These are phyloP conservation scores for Gisinianus flammeolus DNA, from an alignment of 2,888 invertebrate species.

Conservation along the genomic window DNA sequence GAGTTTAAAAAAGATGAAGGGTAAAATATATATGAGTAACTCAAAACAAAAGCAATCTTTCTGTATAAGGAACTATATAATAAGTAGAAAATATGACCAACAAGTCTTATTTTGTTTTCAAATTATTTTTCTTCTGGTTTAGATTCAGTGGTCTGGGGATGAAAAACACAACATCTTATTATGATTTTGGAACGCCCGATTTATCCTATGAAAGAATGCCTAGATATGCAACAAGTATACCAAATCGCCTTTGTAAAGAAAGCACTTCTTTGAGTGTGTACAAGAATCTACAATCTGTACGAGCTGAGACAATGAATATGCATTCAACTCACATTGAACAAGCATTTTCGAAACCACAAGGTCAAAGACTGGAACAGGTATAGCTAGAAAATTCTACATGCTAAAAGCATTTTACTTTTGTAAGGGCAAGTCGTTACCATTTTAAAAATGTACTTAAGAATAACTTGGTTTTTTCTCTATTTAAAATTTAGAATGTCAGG, in stretches of 20 bases:
- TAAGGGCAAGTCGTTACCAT: not conserved
- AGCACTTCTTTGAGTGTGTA: conserved; percentile 28
- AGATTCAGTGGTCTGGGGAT: no score
- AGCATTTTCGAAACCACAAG: conserved; percentile 26
- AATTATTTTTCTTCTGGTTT: not conserved
- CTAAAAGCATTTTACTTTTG: not conserved
- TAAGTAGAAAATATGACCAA: not conserved
- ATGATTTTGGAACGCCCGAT: conserved; percentile 33
- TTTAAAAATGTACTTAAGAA: not conserved
- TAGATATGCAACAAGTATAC: conserved; percentile 11
- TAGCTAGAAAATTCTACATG: not conserved
- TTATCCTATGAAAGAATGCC: conserved; percentile 23
- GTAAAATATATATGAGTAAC: not conserved
- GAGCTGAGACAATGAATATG: not conserved
- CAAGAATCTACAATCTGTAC: conserved; percentile 16
- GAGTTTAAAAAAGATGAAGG: conserved; percentile 25
- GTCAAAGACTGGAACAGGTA: not conserved
- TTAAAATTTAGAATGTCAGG: not conserved
- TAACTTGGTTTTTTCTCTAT: not conserved
- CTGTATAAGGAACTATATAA: not conserved
- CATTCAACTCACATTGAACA: conserved; percentile 22
- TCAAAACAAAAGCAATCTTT: not conserved
- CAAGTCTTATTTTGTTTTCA: no score
- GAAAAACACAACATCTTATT: no score
- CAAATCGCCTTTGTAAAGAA: not conserved